Evolutionary conservation across 2,888 invertebrate genomes (phyloP).

Genomic region (Folsomia candida): DNA sequence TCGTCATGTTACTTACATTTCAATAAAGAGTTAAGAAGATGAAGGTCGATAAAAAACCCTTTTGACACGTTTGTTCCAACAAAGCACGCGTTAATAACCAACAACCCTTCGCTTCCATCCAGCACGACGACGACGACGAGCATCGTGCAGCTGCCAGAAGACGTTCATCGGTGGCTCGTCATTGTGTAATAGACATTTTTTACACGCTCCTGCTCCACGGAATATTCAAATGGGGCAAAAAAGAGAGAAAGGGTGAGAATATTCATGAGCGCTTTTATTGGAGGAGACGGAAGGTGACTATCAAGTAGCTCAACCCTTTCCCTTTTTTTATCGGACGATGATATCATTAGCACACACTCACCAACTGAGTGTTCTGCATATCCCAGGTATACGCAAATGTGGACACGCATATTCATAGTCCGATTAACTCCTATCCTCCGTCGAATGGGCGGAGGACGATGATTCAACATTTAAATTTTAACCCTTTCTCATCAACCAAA

Average conservation of each 20-base stretch:
- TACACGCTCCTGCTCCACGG: too few species aligned
- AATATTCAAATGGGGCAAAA: neutral
- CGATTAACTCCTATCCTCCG: neutral
- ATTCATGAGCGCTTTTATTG: neutral
- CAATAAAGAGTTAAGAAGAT: neutral
- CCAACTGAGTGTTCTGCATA: too few species aligned
- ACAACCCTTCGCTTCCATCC: neutral
- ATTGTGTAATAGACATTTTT: neutral
- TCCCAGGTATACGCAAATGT: neutral
- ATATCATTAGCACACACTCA: conserved; percentile 14
- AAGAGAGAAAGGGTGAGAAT: neutral
- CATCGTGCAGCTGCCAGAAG: conserved; percentile 6
- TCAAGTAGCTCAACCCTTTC: conserved; percentile 33
- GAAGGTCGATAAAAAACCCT: neutral
- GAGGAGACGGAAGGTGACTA: neutral
- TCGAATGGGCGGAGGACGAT: neutral
- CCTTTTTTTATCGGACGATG: conserved; percentile 12
- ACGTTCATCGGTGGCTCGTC: too few species aligned
- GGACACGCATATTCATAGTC: too few species aligned
- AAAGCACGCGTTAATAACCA: neutral
- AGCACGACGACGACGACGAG: too few species aligned
- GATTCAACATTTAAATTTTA: conserved; percentile 12
- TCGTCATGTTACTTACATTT: neutral
- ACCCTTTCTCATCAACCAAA: conserved; percentile 20
- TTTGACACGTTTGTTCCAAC: neutral